Evolutionary conservation across 2,888 invertebrate genomes (phyloP).

Genomic region (Cheilosia grossa): DNA sequence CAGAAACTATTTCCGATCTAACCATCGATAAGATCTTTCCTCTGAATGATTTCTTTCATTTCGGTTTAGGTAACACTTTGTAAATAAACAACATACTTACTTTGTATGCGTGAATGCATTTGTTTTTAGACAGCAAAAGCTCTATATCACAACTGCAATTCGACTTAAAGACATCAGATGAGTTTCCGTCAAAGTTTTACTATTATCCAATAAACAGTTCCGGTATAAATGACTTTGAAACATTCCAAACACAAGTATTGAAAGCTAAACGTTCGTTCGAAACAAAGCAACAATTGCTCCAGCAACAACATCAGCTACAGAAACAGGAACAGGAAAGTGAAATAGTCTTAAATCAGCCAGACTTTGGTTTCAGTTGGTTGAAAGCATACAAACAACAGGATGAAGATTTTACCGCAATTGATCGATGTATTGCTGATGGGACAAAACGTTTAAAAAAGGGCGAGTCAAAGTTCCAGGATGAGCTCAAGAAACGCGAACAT

Average conservation of each 20-base stretch:
- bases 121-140: slow-evolving; percentile 77
- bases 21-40: slow-evolving; percentile 92
- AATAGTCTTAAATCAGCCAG: slow-evolving; percentile 38
- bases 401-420: slow-evolving; percentile 77
- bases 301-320: slow-evolving; percentile 11
- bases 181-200: slow-evolving; percentile 79
- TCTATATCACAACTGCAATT: slow-evolving; percentile 80
- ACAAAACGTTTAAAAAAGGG: slow-evolving; percentile 76
- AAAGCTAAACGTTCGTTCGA: slow-evolving; percentile 78
- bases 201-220: slow-evolving; percentile 79
- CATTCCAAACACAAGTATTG: slow-evolving; percentile 78
- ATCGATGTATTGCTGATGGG: slow-evolving; percentile 76
- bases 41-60: slow-evolving; percentile 91
- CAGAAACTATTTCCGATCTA: slow-evolving; percentile 90
- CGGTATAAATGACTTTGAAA: slow-evolving; percentile 78
- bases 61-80: slow-evolving; percentile 85
- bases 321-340: slow-evolving; percentile 12
- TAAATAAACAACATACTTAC: not conserved
- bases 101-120: not conserved
- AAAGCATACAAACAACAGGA: slow-evolving; percentile 81
- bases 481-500: slow-evolving; percentile 81
- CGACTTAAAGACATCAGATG: slow-evolving; percentile 79
- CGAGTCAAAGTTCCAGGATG: slow-evolving; percentile 80
- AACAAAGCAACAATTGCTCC: not conserved
- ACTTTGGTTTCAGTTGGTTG: slow-evolving; percentile 79